Evolutionary conservation across 2,888 invertebrate genomes (phyloP).

Genomic region (Capitulum mitella): DNA sequence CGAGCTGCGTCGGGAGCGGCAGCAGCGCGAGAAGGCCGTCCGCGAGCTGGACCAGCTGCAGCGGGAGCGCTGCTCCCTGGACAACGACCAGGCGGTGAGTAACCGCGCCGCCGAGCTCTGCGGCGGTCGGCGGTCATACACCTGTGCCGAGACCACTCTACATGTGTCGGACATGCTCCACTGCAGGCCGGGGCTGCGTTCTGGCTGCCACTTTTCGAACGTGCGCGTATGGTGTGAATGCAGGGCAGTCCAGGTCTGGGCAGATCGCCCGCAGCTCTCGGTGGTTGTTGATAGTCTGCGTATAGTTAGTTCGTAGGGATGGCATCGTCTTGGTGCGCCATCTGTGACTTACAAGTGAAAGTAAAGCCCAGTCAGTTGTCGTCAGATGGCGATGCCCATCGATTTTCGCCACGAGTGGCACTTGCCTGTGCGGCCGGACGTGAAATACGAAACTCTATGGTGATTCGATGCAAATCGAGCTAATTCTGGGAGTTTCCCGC

Average conservation of each 20-base stretch:
- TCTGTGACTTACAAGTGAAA: neutral
- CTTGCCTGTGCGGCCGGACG: neutral
- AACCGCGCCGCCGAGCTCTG: too few relatives aligned
- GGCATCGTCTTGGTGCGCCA: too few relatives aligned
- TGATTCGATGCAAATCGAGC: neutral
- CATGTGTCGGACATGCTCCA: too few relatives aligned
- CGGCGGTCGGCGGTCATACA: too few relatives aligned
- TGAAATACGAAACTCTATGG: neutral
- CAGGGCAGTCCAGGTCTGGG: too few relatives aligned
- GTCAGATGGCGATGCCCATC: neutral
- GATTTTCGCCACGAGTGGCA: neutral
- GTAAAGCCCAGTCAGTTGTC: neutral
- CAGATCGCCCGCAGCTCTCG: too few relatives aligned
- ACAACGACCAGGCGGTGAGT: conserved; percentile 75
- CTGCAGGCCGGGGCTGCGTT: too few relatives aligned
- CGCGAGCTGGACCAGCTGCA: conserved; percentile 76
- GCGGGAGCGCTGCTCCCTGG: conserved; percentile 77
- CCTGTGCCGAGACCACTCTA: too few relatives aligned
- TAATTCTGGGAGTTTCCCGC: neutral
- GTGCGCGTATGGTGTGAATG: too few relatives aligned
- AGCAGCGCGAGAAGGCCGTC: conserved; percentile 66
- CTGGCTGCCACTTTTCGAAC: too few relatives aligned
- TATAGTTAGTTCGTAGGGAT: too few relatives aligned
- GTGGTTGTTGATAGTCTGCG: too few relatives aligned
- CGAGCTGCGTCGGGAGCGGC: conserved; percentile 70